Conservation (phyloP, 2,888 invertebrate genomes). For the Nymphalis polychloros region DNA sequence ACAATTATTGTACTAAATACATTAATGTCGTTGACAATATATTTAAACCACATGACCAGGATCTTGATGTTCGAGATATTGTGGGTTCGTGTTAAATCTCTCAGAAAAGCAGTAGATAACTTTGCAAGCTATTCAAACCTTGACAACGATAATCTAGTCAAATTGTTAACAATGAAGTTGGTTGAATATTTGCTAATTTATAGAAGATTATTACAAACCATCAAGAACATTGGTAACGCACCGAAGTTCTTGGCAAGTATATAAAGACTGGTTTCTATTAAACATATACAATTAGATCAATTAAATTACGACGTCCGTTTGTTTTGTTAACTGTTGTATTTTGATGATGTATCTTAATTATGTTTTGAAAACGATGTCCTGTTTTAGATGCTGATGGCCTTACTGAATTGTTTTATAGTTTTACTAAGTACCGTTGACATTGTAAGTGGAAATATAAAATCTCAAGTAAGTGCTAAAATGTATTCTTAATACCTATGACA, state of each 20-base stretch:
- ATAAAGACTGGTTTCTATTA: neutral
- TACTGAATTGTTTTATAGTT: neutral
- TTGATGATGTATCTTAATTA: too few relatives aligned
- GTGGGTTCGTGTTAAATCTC: neutral
- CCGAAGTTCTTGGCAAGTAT: neutral
- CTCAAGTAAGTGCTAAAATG: neutral
- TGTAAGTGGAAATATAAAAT: neutral
- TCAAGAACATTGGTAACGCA: neutral
- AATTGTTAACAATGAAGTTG: neutral
- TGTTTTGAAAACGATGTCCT: neutral
- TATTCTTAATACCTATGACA: neutral
- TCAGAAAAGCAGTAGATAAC: neutral
- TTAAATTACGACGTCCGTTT: too few relatives aligned
- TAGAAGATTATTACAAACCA: neutral
- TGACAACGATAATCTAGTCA: neutral
- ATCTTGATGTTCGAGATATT: constrained; percentile 9
- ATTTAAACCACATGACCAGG: neutral
- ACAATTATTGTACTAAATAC: too few relatives aligned
- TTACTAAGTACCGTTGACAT: neutral
- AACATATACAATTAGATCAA: too few relatives aligned
- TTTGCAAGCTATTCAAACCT: neutral
- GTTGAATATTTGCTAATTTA: neutral
- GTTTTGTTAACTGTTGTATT: too few relatives aligned
- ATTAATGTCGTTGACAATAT: neutral
- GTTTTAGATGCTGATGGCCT: neutral